Conservation (phyloP, 2,888 invertebrate species). For the Leptinotarsa tumamoca region DNA sequence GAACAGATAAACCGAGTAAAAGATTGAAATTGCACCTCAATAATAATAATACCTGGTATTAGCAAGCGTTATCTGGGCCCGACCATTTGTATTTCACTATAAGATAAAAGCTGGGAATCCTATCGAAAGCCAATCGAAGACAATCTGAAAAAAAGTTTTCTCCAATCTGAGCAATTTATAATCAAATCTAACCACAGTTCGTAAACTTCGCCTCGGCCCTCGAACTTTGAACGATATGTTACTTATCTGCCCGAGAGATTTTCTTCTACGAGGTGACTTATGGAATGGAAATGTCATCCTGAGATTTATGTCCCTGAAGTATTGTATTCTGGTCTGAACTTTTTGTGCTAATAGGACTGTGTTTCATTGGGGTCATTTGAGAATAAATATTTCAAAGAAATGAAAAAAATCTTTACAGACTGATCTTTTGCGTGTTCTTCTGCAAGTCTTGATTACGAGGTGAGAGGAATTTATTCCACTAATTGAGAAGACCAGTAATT, state of each 20-base stretch:
- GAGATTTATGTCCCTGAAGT: constrained; percentile 38
- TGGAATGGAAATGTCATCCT: constrained; percentile 39
- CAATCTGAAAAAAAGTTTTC: constrained; percentile 28
- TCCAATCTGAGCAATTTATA: constrained; percentile 42
- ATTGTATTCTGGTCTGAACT: background rate
- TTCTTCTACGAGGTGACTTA: constrained; percentile 33
- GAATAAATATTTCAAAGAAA: background rate
- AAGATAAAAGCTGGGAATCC: background rate
- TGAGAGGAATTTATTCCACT: no score
- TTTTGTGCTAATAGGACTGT: background rate
- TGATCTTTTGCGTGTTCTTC: no score
- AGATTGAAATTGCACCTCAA: no score
- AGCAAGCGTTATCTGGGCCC: background rate
- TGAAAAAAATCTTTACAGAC: no score
- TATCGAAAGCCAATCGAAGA: background rate
- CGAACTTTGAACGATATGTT: constrained; percentile 40
- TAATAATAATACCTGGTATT: no score
- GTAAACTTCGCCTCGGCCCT: constrained; percentile 38
- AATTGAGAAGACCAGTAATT: no score
- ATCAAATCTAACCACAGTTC: constrained; percentile 41
- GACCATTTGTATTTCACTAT: background rate
- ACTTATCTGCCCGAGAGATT: constrained; percentile 32
- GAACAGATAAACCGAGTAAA: no score
- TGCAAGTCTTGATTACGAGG: no score
- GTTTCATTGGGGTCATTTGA: background rate